Evolutionary conservation across 2,113 vertebrate genomes (phyloP).

Genomic region (Malurus cyaneus): DNA sequence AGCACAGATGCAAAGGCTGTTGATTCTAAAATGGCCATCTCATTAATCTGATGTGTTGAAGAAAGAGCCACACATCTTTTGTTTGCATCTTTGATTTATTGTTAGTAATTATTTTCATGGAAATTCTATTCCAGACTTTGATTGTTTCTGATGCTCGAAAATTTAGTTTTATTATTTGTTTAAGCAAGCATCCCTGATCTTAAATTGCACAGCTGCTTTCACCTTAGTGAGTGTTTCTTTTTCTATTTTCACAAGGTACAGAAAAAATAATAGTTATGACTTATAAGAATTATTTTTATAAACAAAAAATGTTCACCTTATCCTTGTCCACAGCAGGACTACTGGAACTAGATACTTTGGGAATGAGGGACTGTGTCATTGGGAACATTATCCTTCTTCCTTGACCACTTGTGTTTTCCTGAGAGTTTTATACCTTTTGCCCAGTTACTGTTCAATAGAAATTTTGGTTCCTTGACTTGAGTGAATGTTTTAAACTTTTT

Average conservation of each 20-base stretch:
- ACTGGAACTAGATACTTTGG: not conserved
- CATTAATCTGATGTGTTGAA: not conserved
- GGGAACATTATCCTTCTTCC: not conserved
- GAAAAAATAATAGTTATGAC: not conserved
- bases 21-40: not conserved
- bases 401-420: fast-evolving
- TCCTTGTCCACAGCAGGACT: too few relatives aligned
- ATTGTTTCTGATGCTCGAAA: not conserved
- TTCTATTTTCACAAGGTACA: not conserved
- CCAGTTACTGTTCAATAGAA: not conserved
- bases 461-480: not conserved
- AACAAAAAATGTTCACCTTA: not conserved
- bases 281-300: not conserved
- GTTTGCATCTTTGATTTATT: not conserved
- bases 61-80: not conserved
- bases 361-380: not conserved
- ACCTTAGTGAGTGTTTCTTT: not conserved
- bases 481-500: not conserved
- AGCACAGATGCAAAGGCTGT: not conserved
- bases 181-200: not conserved
- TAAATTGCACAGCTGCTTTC: not conserved
- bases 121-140: not conserved
- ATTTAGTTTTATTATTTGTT: not conserved
- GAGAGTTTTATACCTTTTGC: fast-evolving
- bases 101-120: not conserved